Percentiles rank a stretch among this genome's conserved stretches.
Evolutionary conservation across 2,113 vertebrate genomes (phyloP).

Genomic region (Leucopternis melanops): DNA sequence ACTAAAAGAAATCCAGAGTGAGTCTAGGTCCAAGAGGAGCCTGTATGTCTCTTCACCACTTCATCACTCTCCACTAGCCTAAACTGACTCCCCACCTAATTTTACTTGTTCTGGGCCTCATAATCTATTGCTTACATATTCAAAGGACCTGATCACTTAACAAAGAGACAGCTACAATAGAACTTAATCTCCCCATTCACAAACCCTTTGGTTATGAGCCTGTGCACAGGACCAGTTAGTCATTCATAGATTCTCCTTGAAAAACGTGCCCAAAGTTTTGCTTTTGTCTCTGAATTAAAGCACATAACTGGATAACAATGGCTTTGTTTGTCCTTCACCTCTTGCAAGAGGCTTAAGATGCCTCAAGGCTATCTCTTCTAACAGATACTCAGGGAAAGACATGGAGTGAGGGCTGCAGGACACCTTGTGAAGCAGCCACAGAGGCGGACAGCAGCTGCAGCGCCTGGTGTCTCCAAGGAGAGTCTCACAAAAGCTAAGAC

Average conservation of each 20-base stretch:
- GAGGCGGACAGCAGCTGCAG: not conserved
- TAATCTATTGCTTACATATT: not conserved
- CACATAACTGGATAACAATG: not conserved
- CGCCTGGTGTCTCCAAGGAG: accelerated
- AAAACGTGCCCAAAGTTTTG: not conserved
- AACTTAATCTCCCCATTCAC: not conserved
- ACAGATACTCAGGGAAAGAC: not conserved
- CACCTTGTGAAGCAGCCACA: not conserved
- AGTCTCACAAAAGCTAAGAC: not conserved
- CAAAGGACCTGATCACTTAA: not conserved
- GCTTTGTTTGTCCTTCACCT: not conserved
- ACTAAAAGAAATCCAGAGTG: not conserved
- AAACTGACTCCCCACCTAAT: not conserved
- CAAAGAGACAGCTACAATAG: not conserved
- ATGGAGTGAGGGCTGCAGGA: not conserved
- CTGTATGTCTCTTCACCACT: not conserved
- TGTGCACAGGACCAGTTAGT: not conserved
- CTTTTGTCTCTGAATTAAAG: not conserved
- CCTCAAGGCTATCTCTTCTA: not conserved
- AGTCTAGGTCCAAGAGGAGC: not conserved
- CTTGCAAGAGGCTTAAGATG: not conserved
- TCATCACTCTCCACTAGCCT: not conserved
- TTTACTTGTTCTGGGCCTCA: not conserved
- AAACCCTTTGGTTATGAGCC: not conserved
- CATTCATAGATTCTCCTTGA: not conserved